Conservation (phyloP, 2,797 vertebrate species). For the Smutsia temminckii region DNA sequence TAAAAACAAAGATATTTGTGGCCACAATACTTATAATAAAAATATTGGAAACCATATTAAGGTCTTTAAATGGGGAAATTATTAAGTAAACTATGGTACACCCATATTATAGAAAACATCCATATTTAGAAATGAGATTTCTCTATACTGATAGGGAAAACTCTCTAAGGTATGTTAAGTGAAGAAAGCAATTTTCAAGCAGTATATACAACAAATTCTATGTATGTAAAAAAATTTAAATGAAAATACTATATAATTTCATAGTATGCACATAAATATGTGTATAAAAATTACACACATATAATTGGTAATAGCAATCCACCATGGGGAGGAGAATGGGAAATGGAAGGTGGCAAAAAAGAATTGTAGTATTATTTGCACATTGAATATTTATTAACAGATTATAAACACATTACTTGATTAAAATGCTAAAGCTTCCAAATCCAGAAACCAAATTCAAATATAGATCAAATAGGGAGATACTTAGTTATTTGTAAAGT, state of each 20-base stretch:
- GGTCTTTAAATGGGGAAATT: background rate
- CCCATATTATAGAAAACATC: background rate
- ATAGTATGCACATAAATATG: background rate
- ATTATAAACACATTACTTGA: background rate
- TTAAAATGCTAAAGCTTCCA: background rate
- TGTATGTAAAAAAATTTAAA: background rate
- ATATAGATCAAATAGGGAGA: background rate
- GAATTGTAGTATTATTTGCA: background rate
- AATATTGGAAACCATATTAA: background rate
- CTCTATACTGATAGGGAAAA: background rate
- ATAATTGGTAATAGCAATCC: background rate
- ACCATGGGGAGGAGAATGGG: background rate
- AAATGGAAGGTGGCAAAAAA: background rate
- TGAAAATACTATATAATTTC: background rate
- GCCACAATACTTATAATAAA: background rate
- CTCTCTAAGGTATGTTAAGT: background rate
- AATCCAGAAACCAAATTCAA: slow-evolving; percentile 10
- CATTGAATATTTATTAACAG: background rate
- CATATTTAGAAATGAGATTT: background rate
- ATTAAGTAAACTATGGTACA: background rate
- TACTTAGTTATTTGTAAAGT: background rate
- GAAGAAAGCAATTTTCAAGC: background rate
- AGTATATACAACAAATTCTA: background rate
- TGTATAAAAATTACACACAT: background rate
- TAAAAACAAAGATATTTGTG: background rate